Evolutionary conservation across 2,113 vertebrate genomes (phyloP).

Genomic region (Rhinoderma darwinii): DNA sequence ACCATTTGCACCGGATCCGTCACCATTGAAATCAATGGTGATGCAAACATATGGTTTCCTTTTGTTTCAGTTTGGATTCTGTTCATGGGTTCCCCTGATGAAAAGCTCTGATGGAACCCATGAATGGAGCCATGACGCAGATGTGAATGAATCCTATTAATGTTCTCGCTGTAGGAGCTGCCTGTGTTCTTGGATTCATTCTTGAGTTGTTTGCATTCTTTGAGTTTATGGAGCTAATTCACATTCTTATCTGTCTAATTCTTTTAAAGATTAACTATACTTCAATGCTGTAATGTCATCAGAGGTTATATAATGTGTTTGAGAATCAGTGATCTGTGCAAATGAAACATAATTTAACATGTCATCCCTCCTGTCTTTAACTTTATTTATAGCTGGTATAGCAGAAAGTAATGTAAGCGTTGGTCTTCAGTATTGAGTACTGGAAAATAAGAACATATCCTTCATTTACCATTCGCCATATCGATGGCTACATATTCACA

Average conservation of each 20-base stretch:
- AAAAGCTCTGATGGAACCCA: too few species aligned
- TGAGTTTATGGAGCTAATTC: background rate
- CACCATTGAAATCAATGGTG: too few species aligned
- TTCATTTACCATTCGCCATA: background rate
- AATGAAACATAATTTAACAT: background rate
- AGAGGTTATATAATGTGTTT: background rate
- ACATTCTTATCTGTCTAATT: background rate
- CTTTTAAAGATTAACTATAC: slow-evolving; percentile 21
- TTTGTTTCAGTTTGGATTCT: too few species aligned
- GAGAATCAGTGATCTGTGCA: slow-evolving; percentile 14
- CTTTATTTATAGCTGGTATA: background rate
- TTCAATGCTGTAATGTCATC: background rate
- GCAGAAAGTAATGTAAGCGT: background rate
- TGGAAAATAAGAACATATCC: background rate
- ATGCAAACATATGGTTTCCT: too few species aligned
- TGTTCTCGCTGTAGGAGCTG: background rate
- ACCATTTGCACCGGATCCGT: too few species aligned
- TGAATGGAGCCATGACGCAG: too few species aligned
- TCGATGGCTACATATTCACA: background rate
- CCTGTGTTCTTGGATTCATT: background rate
- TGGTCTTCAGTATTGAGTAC: too few species aligned
- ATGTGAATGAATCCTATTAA: too few species aligned
- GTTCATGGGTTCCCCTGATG: too few species aligned
- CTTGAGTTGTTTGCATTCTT: background rate
- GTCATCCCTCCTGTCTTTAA: background rate